Evolutionary conservation across 2,113 vertebrate species (phyloP).

Genomic region (Oxygymnocypris stewartii): DNA sequence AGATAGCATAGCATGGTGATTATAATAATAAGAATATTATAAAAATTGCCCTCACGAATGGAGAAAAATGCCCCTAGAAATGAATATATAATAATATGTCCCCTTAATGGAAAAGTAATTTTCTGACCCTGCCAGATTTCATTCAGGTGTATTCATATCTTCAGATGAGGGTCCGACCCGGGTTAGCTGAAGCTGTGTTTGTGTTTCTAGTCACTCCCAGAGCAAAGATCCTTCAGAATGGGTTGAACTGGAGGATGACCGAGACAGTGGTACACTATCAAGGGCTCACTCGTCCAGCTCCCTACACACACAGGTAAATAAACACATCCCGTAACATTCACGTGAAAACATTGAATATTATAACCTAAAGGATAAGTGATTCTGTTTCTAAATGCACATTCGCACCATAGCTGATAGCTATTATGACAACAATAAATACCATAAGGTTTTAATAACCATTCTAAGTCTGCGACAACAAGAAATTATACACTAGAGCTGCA

Average conservation of each 20-base stretch:
- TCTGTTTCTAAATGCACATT: not conserved
- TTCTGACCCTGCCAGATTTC: not conserved
- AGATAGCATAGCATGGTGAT: too few relatives aligned
- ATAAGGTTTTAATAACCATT: not conserved
- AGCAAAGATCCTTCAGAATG: conserved; percentile 70
- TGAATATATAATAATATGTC: too few relatives aligned
- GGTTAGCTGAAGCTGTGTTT: not conserved
- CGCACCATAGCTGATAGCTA: not conserved
- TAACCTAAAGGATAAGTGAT: not conserved
- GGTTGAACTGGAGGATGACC: conserved; percentile 65
- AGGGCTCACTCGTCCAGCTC: conserved; percentile 70
- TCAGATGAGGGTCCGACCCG: not conserved
- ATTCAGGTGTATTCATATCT: not conserved
- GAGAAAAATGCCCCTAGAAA: too few relatives aligned
- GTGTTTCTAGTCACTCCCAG: conserved; percentile 70
- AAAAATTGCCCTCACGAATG: too few relatives aligned
- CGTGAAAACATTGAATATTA: not conserved
- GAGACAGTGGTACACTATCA: conserved; percentile 66
- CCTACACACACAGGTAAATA: conserved; percentile 66
- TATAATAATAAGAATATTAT: too few relatives aligned
- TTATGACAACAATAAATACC: not conserved
- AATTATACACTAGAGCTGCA: too few relatives aligned
- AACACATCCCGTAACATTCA: not conserved
- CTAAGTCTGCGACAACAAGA: not conserved
- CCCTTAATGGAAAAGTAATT: too few relatives aligned